Percentiles rank a stretch among this genome's conserved stretches.
Evolutionary conservation across 2,888 invertebrate genomes (phyloP).

Genomic region (Cryptops parisi): DNA sequence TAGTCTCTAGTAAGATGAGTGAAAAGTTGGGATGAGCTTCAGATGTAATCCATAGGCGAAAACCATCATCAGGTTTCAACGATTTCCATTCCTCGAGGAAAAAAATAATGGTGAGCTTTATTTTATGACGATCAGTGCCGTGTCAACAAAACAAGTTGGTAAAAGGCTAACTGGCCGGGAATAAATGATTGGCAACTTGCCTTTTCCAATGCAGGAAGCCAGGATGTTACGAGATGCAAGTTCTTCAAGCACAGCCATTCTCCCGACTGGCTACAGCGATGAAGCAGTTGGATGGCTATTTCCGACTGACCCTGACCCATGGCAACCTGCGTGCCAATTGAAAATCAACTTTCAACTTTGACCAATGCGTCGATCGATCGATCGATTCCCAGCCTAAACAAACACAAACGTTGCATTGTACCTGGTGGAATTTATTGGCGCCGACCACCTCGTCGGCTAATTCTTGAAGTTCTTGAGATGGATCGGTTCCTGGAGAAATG

Average conservation of each 20-base stretch:
- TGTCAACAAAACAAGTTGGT: too few relatives aligned
- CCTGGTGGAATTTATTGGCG: slow-evolving; percentile 42
- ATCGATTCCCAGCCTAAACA: background rate
- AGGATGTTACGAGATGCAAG: slow-evolving; percentile 56
- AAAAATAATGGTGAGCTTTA: background rate
- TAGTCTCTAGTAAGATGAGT: slow-evolving; percentile 55
- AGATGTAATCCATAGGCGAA: slow-evolving; percentile 71
- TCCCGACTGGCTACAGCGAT: slow-evolving; percentile 45
- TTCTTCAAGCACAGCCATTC: slow-evolving; percentile 69
- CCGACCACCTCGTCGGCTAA: slow-evolving; percentile 42
- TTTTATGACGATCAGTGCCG: too few relatives aligned
- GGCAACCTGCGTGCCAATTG: slow-evolving; percentile 41
- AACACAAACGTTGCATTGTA: slow-evolving; percentile 23
- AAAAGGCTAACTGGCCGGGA: too few relatives aligned
- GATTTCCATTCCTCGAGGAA: slow-evolving; percentile 39
- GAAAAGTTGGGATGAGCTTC: slow-evolving; percentile 66
- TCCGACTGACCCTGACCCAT: slow-evolving; percentile 66
- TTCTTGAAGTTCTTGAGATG: slow-evolving; percentile 60
- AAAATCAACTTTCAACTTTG: background rate
- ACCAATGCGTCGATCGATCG: background rate
- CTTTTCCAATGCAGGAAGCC: slow-evolving; percentile 53
- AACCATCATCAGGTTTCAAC: slow-evolving; percentile 38
- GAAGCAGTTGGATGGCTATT: slow-evolving; percentile 43
- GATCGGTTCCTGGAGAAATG: slow-evolving; percentile 79
- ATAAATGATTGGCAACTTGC: slow-evolving; percentile 25